Evolutionary conservation across 2,888 invertebrate genomes (phyloP).

Genomic region (Herminia tarsipennalis): DNA sequence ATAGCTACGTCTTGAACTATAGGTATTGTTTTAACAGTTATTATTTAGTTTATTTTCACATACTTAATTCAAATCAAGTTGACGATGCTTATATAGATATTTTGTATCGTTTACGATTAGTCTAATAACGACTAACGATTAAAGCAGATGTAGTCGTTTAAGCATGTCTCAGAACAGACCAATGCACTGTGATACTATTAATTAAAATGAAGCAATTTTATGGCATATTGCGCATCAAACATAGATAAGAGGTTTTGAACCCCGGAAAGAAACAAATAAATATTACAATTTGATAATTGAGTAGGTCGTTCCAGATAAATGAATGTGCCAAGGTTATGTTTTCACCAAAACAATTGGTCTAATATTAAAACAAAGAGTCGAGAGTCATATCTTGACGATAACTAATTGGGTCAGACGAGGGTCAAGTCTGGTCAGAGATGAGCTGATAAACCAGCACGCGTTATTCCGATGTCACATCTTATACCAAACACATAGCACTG

Average conservation of each 20-base stretch:
- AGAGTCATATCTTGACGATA: constrained; percentile 60
- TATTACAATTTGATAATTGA: background rate
- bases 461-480: constrained; percentile 56
- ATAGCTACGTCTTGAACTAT: too few species aligned
- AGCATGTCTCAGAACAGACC: too few species aligned
- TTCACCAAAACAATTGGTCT: constrained; percentile 51
- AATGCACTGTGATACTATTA: background rate
- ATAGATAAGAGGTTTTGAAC: background rate
- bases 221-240: background rate
- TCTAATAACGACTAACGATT: too few species aligned
- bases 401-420: constrained; percentile 76
- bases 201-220: background rate
- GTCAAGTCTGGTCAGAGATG: constrained; percentile 73
- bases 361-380: constrained; percentile 51
- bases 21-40: too few species aligned
- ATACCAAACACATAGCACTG: constrained; percentile 43
- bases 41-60: too few species aligned
- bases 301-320: constrained; percentile 4
- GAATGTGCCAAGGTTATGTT: constrained; percentile 55
- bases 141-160: too few species aligned
- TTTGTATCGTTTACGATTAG: too few species aligned
- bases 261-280: background rate
- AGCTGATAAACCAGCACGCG: constrained; percentile 71
- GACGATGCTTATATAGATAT: too few species aligned
- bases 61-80: too few species aligned